phyloP scores from a whole-genome alignment of 2,888 invertebrate genomes.

The Polydrusus pterygomalis region DNA sequence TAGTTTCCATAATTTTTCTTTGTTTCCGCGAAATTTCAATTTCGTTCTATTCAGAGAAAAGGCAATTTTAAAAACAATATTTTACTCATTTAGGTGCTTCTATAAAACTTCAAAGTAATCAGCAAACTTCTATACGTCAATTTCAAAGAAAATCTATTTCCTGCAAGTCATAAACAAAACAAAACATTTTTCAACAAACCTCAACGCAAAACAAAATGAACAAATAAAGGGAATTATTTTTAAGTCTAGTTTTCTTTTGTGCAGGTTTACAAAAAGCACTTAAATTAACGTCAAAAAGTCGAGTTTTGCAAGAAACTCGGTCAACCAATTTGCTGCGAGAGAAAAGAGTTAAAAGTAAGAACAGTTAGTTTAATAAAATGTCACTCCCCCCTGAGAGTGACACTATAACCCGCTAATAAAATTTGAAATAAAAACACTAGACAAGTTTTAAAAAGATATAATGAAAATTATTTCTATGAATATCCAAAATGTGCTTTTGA shows the following conservation, averaged over 20 bases:
- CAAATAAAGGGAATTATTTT: slow-evolving; percentile 24
- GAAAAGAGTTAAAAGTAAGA: slow-evolving; percentile 28
- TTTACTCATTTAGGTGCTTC: neutral
- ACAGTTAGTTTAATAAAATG: slow-evolving; percentile 26
- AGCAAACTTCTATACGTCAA: slow-evolving; percentile 4
- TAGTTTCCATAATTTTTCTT: neutral
- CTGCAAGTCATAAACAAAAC: slow-evolving; percentile 2
- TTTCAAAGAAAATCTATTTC: neutral
- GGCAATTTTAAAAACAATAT: neutral
- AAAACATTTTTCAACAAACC: slow-evolving; percentile 19
- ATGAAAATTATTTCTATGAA: too few species aligned
- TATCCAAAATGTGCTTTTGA: too few species aligned
- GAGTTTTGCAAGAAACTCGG: slow-evolving; percentile 22
- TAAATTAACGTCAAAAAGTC: slow-evolving; percentile 30
- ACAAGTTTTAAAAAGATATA: neutral
- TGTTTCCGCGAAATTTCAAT: neutral
- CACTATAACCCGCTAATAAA: slow-evolving; percentile 18
- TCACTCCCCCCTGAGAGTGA: slow-evolving; percentile 20
- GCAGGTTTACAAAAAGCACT: slow-evolving; percentile 14
- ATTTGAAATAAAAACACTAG: neutral
- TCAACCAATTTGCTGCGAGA: slow-evolving; percentile 20
- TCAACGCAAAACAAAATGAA: slow-evolving; percentile 21
- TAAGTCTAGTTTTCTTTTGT: slow-evolving; percentile 21
- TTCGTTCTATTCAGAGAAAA: too few species aligned
- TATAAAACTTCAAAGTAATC: neutral